phyloP scores from a whole-genome alignment of 2,888 invertebrate genomes.

The Morinoia aosen region DNA sequence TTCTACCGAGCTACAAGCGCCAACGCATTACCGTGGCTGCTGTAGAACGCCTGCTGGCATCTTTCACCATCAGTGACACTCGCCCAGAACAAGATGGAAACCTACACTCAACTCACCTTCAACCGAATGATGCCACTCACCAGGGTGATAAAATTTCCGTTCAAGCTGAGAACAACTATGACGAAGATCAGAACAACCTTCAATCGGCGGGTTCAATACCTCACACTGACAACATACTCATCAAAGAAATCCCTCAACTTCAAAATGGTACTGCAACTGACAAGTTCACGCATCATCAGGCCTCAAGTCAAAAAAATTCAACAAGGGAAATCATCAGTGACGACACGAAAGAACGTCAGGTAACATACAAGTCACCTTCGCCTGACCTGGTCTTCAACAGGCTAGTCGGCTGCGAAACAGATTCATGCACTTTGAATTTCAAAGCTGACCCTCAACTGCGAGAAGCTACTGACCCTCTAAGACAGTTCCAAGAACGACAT shows the following conservation, averaged over 20 bases:
- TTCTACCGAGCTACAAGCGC: slow-evolving; percentile 62
- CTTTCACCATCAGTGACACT: slow-evolving; percentile 62
- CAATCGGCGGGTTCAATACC: background rate
- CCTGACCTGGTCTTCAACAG: too few species aligned
- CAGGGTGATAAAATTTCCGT: background rate
- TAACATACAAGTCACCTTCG: background rate
- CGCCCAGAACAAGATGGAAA: background rate
- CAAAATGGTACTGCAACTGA: background rate
- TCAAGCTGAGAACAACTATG: background rate
- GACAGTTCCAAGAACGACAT: background rate
- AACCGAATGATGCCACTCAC: background rate
- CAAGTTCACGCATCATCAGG: background rate
- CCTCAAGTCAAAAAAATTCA: background rate
- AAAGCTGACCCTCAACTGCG: background rate
- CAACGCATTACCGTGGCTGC: slow-evolving; percentile 63
- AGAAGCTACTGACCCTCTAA: background rate
- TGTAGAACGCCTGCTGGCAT: slow-evolving; percentile 64
- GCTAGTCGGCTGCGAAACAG: background rate
- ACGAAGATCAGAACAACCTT: background rate
- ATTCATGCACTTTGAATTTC: background rate
- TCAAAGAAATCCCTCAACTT: background rate
- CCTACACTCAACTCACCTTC: background rate
- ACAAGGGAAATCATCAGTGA: background rate
- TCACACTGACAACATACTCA: background rate
- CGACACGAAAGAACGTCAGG: background rate